Conservation (phyloP, 2,888 invertebrate genomes). For the Archips xylosteana region DNA sequence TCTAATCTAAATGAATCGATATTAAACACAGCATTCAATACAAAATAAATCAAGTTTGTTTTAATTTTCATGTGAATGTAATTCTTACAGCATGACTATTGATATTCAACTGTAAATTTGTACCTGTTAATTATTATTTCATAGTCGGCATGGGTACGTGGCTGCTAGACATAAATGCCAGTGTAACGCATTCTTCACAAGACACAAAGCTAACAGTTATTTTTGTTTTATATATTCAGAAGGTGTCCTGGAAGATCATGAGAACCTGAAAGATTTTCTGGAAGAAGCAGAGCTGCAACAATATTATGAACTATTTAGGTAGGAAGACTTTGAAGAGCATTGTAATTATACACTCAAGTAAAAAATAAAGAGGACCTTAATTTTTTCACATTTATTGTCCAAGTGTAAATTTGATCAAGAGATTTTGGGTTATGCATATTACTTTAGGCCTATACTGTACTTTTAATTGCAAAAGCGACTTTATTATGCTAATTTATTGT, state of each 20-base stretch:
- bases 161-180: background rate
- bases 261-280: slow-evolving; percentile 90
- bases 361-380: background rate
- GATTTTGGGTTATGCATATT: background rate
- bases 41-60: slow-evolving; percentile 23
- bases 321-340: slow-evolving; percentile 56
- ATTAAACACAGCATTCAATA: slow-evolving; percentile 20
- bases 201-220: slow-evolving; percentile 25
- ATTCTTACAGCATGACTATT: background rate
- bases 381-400: background rate
- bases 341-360: background rate
- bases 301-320: slow-evolving; percentile 93
- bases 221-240: slow-evolving; percentile 60
- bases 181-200: slow-evolving; percentile 11
- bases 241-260: slow-evolving; percentile 63
- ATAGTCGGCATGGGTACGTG: slow-evolving; percentile 58
- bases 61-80: slow-evolving; percentile 11
- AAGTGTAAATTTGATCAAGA: background rate
- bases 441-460: background rate
- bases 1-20: background rate
- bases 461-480: background rate
- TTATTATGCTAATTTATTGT: background rate
- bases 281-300: slow-evolving; percentile 97
- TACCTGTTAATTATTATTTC: slow-evolving; percentile 34
- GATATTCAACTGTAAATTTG: slow-evolving; percentile 22